phyloP scores from a whole-genome alignment of 2,797 vertebrate species.

The Peromyscus nudipes region DNA sequence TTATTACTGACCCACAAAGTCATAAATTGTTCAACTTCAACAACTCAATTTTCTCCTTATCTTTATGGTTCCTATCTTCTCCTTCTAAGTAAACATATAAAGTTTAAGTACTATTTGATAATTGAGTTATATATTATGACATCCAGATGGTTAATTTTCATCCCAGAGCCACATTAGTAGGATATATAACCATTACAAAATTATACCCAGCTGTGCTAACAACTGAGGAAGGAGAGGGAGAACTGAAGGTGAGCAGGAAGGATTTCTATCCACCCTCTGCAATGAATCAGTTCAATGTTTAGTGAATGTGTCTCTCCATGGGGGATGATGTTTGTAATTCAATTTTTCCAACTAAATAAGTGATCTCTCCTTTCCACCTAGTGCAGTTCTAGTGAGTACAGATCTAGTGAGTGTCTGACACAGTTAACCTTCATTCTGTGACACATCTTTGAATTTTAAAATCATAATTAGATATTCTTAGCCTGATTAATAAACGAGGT shows the following conservation, averaged over 20 bases:
- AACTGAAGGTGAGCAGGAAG: not conserved
- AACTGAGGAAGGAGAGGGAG: not conserved
- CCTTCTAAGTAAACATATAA: not conserved
- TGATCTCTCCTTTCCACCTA: not conserved
- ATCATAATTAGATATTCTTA: constrained; percentile 12
- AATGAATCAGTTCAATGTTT: not conserved
- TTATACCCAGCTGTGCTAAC: not conserved
- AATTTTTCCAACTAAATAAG: constrained; percentile 13
- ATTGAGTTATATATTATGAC: not conserved
- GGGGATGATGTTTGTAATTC: not conserved
- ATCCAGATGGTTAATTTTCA: not conserved
- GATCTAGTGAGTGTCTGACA: not conserved
- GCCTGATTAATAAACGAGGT: not conserved
- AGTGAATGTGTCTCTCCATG: not conserved
- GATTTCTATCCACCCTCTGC: not conserved
- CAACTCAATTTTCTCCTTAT: not conserved
- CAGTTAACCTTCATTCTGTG: not conserved
- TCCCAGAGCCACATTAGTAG: not conserved
- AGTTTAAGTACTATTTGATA: not conserved
- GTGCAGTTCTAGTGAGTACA: no score
- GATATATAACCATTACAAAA: not conserved
- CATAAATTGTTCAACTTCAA: not conserved
- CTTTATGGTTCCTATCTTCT: not conserved
- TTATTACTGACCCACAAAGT: not conserved
- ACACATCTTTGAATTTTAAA: constrained; percentile 50